phyloP scores from a whole-genome alignment of 2,888 invertebrate species.

The Syrphus vitripennis region DNA sequence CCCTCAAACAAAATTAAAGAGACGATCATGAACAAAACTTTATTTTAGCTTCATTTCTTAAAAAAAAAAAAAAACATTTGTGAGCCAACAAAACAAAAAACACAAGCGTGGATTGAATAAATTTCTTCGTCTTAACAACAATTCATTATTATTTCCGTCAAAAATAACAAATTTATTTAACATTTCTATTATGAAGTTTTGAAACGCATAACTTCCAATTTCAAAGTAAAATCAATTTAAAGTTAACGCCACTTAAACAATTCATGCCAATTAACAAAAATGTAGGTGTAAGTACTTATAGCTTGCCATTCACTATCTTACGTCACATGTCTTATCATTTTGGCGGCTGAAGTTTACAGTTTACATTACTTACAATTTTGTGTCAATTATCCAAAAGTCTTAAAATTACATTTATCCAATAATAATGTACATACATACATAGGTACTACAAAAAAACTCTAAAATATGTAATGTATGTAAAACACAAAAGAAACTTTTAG shows the following conservation, averaged over 20 bases:
- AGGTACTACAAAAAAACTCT: no score
- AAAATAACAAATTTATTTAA: background rate
- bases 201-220: background rate
- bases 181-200: background rate
- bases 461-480: background rate
- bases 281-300: no score
- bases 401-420: background rate
- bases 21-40: background rate
- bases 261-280: slow-evolving; percentile 3
- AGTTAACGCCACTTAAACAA: background rate
- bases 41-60: background rate
- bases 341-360: background rate
- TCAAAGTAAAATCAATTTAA: background rate
- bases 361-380: slow-evolving; percentile 45
- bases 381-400: slow-evolving; percentile 1
- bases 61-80: no score
- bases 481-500: background rate
- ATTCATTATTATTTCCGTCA: background rate
- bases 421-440: background rate
- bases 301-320: background rate
- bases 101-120: background rate
- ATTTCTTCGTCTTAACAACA: background rate
- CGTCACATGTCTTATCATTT: background rate
- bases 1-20: background rate
- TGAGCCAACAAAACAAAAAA: background rate